Percentiles rank a stretch among this genome's conserved stretches.
These are phyloP conservation scores for Ostrea denselamellosa DNA, from an alignment of 1,140 invertebrate species.

Conservation along the genomic window DNA sequence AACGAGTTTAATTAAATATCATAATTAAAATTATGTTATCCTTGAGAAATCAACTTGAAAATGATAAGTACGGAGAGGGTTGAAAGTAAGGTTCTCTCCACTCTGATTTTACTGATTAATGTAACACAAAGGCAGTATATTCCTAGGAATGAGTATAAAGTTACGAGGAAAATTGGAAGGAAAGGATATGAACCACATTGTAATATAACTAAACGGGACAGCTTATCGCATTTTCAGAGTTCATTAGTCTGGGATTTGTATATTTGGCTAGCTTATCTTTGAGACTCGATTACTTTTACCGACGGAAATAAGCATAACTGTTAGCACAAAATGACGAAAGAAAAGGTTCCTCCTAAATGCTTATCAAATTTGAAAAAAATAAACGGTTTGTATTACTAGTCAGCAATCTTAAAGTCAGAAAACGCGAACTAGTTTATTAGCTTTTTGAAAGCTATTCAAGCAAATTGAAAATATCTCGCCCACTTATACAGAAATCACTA, in stretches of 20 bases:
- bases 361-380: not conserved
- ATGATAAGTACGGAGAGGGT: not conserved
- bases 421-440: not conserved
- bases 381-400: not conserved
- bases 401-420: not conserved
- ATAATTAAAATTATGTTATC: not conserved
- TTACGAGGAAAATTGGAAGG: slow-evolving; percentile 32
- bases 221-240: slow-evolving; percentile 25
- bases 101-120: slow-evolving; percentile 34
- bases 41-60: not conserved
- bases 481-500: too few species aligned
- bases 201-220: not conserved
- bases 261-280: slow-evolving; percentile 1
- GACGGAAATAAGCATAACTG: not conserved
- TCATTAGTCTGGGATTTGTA: slow-evolving; percentile 35
- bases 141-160: slow-evolving; percentile 15
- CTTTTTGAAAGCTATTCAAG: too few species aligned
- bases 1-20: not conserved
- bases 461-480: too few species aligned
- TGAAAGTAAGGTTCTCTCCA: not conserved
- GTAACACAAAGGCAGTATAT: slow-evolving; percentile 26
- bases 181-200: slow-evolving; percentile 22
- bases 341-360: not conserved
- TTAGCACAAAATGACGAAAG: not conserved
- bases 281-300: slow-evolving; percentile 20